phyloP scores from a whole-genome alignment of 2,113 vertebrate genomes.

The Cepphus grylle region DNA sequence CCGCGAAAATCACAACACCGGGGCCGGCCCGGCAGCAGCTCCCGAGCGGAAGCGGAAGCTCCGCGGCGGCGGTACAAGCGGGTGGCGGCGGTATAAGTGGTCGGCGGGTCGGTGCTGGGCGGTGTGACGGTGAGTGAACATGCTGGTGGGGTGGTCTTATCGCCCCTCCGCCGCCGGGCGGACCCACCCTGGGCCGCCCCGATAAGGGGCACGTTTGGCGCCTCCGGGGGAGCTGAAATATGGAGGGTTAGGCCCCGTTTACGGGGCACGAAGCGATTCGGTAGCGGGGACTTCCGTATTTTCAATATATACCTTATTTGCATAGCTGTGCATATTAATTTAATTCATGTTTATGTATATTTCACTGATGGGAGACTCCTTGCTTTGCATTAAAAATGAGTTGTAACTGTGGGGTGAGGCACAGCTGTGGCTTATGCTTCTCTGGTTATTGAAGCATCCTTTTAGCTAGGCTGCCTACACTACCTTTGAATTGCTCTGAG shows the following conservation, averaged over 20 bases:
- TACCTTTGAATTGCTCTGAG: background rate
- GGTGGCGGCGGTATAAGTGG: too few species aligned
- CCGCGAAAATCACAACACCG: background rate
- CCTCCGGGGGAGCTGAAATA: accelerated
- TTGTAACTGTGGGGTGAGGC: background rate
- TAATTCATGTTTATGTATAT: accelerated
- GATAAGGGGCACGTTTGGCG: background rate
- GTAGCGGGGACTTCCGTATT: accelerated
- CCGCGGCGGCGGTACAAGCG: background rate
- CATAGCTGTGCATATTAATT: accelerated
- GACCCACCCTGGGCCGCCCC: background rate
- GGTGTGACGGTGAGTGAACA: background rate
- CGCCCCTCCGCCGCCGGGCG: background rate
- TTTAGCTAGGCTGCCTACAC: accelerated
- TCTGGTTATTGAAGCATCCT: accelerated
- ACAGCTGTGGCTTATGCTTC: accelerated
- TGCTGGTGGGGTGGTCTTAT: background rate
- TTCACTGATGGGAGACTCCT: accelerated
- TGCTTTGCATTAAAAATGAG: accelerated
- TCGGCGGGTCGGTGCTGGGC: accelerated
- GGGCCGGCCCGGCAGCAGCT: background rate
- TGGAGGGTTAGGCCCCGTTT: accelerated
- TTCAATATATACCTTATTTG: accelerated
- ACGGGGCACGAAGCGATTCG: accelerated
- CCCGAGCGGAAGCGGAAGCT: conserved; percentile 53